Conservation (phyloP, 1,140 invertebrate genomes). For the Eumeta japonica region DNA sequence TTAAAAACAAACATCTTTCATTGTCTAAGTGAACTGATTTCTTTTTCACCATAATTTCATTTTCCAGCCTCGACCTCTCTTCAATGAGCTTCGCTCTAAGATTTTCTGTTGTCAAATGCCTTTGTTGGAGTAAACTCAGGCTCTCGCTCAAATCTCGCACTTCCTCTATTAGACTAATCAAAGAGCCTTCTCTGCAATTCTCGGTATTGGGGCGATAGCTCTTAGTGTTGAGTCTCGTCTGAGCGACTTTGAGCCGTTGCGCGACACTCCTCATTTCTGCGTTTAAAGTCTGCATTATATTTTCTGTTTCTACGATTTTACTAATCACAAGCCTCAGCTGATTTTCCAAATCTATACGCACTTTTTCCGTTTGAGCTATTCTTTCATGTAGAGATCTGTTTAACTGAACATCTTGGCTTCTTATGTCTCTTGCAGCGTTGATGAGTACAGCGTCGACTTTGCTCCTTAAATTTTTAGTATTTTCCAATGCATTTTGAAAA, state of each 20-base stretch:
- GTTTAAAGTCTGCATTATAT: slow-evolving; percentile 63
- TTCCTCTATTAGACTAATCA: slow-evolving; percentile 68
- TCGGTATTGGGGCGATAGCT: slow-evolving; percentile 65
- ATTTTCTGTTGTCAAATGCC: slow-evolving; percentile 62
- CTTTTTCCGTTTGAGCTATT: slow-evolving; percentile 65
- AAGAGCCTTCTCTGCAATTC: slow-evolving; percentile 67
- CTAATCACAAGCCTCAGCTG: slow-evolving; percentile 58
- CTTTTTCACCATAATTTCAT: slow-evolving; percentile 69
- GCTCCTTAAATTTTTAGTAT: slow-evolving; percentile 59
- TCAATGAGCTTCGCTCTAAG: slow-evolving; percentile 61
- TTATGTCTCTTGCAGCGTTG: slow-evolving; percentile 67
- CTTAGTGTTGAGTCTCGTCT: slow-evolving; percentile 71
- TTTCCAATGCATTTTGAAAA: slow-evolving; percentile 57
- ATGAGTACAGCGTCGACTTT: slow-evolving; percentile 62
- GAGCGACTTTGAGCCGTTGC: slow-evolving; percentile 69
- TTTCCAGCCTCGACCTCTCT: slow-evolving; percentile 62
- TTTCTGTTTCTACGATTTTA: slow-evolving; percentile 68
- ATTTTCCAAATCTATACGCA: slow-evolving; percentile 63
- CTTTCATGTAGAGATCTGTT: slow-evolving; percentile 64
- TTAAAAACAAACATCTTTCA: slow-evolving; percentile 62
- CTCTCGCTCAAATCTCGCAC: slow-evolving; percentile 65
- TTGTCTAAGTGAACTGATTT: slow-evolving; percentile 68
- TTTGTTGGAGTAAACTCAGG: slow-evolving; percentile 59
- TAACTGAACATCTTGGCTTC: slow-evolving; percentile 68
- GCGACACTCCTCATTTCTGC: slow-evolving; percentile 65